Evolutionary conservation across 2,797 vertebrate genomes (phyloP).

Genomic region (Dromococcyx pavoninus): DNA sequence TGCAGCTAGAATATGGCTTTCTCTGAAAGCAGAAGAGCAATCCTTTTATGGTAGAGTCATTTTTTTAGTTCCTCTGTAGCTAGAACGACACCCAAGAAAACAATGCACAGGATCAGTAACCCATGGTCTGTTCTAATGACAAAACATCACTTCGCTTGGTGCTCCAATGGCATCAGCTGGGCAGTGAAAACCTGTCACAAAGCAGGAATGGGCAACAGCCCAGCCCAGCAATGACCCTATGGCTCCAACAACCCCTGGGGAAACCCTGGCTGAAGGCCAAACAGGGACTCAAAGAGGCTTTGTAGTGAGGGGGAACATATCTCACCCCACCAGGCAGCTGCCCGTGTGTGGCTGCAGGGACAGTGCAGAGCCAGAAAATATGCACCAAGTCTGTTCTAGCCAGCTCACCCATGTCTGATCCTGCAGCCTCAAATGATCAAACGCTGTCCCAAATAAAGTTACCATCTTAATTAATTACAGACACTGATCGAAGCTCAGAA

Average conservation of each 20-base stretch:
- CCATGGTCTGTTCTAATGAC: not conserved
- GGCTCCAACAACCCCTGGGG: fast-evolving
- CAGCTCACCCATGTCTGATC: not conserved
- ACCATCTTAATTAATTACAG: not conserved
- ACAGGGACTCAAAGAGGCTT: fast-evolving
- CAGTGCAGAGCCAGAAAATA: not conserved
- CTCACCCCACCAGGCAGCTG: not conserved
- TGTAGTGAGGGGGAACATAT: not conserved
- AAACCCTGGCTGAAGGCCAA: not conserved
- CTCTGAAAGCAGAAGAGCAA: not conserved
- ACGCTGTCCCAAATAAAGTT: not conserved
- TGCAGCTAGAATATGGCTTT: not conserved
- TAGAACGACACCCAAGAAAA: not conserved
- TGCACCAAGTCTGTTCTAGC: fast-evolving
- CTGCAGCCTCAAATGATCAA: not conserved
- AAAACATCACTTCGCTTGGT: not conserved
- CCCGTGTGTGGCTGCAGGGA: fast-evolving
- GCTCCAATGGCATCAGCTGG: not conserved
- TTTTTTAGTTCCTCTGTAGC: not conserved
- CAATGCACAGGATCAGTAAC: fast-evolving
- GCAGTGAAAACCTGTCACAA: not conserved
- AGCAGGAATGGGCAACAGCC: not conserved
- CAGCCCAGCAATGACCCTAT: not conserved
- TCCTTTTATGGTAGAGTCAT: not conserved
- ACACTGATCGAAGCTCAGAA: not conserved